phyloP scores from a whole-genome alignment of 2,888 invertebrate genomes.

The Timandra comae region DNA sequence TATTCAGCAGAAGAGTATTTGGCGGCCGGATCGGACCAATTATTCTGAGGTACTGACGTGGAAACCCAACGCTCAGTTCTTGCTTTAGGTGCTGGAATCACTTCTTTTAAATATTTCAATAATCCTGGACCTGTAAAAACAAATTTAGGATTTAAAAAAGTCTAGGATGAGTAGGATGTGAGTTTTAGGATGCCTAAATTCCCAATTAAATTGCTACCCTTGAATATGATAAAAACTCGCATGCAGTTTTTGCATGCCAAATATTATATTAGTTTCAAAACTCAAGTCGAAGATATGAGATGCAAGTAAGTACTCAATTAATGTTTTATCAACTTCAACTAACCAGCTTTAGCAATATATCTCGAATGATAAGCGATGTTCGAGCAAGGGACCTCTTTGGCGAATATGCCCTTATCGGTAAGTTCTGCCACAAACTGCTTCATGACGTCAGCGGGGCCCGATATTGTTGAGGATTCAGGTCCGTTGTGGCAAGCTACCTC shows the following conservation, averaged over 20 bases:
- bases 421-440: conserved; percentile 65
- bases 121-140: conserved; percentile 60
- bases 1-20: conserved; percentile 86
- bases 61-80: conserved; percentile 87
- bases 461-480: conserved; percentile 84
- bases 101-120: conserved; percentile 71
- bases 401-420: conserved; percentile 39
- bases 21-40: conserved; percentile 69
- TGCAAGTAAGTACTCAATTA: background rate
- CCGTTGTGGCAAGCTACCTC: conserved; percentile 87
- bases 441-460: conserved; percentile 80
- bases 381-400: conserved; percentile 70
- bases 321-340: conserved; percentile 14
- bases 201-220: too few relatives aligned
- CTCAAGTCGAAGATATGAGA: background rate
- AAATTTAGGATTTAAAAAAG: too few relatives aligned
- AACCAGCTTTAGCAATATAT: conserved; percentile 80
- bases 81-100: conserved; percentile 76
- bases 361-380: conserved; percentile 91
- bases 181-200: too few relatives aligned
- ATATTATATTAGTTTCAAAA: too few relatives aligned
- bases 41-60: conserved; percentile 81
- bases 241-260: too few relatives aligned
- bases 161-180: too few relatives aligned
- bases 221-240: too few relatives aligned